phyloP scores from a whole-genome alignment of 2,797 vertebrate species.

The Tauraco hartlaubi region DNA sequence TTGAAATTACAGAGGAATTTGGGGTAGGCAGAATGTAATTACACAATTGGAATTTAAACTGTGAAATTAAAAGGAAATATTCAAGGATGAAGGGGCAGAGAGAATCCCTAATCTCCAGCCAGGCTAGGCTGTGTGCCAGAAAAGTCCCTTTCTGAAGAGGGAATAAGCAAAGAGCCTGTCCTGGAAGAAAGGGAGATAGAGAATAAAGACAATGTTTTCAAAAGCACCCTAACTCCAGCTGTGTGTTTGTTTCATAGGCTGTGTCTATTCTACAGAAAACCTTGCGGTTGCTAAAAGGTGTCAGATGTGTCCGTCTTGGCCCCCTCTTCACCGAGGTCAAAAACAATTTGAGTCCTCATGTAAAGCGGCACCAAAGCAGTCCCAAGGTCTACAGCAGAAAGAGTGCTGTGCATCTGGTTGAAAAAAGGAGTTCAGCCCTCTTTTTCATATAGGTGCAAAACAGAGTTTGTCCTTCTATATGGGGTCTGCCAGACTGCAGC shows the following conservation, averaged over 20 bases:
- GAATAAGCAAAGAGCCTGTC: slow-evolving; percentile 68
- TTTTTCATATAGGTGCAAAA: neutral
- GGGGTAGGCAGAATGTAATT: slow-evolving; percentile 78
- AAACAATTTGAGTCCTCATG: slow-evolving; percentile 49
- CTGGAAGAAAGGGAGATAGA: slow-evolving; percentile 66
- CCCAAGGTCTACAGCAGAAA: slow-evolving; percentile 40
- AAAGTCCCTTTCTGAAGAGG: slow-evolving; percentile 62
- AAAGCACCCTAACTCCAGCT: slow-evolving; percentile 71
- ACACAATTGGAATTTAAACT: slow-evolving; percentile 78
- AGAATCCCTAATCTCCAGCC: slow-evolving; percentile 62
- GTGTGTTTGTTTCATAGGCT: slow-evolving; percentile 66
- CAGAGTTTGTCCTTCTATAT: neutral
- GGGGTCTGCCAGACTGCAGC: neutral
- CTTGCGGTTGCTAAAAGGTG: slow-evolving; percentile 43
- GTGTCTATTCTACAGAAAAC: slow-evolving; percentile 53
- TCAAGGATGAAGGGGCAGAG: slow-evolving; percentile 72
- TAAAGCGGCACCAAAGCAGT: slow-evolving; percentile 35
- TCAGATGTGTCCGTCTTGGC: slow-evolving; percentile 53
- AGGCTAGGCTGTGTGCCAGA: slow-evolving; percentile 63
- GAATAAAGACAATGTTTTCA: slow-evolving; percentile 75
- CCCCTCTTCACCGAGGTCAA: slow-evolving; percentile 52
- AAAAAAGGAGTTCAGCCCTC: neutral
- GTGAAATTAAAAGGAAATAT: slow-evolving; percentile 78
- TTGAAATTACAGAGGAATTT: slow-evolving; percentile 80
- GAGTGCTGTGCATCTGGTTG: neutral